Percentiles rank a stretch among this genome's conserved stretches.
Conservation (phyloP, 2,113 vertebrate genomes). For the Acinonyx jubatus region DNA sequence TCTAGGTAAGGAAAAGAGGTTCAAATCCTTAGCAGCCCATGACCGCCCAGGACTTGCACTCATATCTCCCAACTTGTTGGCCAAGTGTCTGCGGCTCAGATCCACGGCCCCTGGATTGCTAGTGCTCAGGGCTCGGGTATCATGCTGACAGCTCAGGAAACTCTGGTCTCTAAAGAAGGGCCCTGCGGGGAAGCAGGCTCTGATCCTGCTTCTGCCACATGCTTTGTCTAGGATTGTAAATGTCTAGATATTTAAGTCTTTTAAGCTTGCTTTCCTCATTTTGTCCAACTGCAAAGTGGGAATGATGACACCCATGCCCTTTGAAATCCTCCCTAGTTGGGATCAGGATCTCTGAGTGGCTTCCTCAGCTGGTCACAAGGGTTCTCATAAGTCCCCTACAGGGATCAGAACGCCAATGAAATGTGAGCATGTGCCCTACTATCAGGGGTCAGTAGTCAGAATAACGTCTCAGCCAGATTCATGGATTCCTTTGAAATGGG, state of each 20-base stretch:
- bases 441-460: background rate
- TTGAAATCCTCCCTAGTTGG: background rate
- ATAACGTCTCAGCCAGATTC: background rate
- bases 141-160: background rate
- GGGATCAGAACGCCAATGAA: background rate
- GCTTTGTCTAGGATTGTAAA: background rate
- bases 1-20: background rate
- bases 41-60: too few relatives aligned
- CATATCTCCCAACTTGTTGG: background rate
- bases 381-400: background rate
- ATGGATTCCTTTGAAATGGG: background rate
- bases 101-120: background rate
- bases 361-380: background rate
- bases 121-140: background rate
- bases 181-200: background rate
- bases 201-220: background rate
- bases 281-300: background rate
- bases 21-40: background rate
- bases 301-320: background rate
- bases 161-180: background rate
- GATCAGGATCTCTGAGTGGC: background rate
- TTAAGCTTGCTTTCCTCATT: background rate
- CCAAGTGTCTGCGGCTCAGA: background rate
- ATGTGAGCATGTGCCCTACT: background rate
- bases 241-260: background rate